Evolutionary conservation across 2,113 vertebrate species (phyloP).

Genomic region (Perca flavescens): DNA sequence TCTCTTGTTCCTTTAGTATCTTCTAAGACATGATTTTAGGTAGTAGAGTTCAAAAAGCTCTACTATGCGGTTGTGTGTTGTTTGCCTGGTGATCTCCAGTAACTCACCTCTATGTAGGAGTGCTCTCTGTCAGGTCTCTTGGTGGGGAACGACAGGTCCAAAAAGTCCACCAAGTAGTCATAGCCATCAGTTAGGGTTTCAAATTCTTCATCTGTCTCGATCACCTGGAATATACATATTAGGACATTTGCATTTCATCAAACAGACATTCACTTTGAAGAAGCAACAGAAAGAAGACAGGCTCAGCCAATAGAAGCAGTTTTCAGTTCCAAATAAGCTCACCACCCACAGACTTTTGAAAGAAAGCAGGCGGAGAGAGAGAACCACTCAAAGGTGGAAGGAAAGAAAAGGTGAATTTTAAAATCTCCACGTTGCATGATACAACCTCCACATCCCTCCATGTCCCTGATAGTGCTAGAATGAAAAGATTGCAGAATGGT

Average conservation of each 20-base stretch:
- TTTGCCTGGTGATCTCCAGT: neutral
- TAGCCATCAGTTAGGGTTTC: slow-evolving; percentile 66
- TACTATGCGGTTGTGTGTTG: neutral
- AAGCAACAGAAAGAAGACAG: neutral
- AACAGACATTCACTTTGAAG: neutral
- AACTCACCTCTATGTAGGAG: slow-evolving; percentile 60
- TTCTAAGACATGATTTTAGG: no score
- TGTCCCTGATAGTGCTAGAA: no score
- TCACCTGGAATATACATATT: slow-evolving; percentile 72
- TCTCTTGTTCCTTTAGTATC: no score
- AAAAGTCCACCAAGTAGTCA: slow-evolving; percentile 86
- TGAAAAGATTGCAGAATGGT: no score
- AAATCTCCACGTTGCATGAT: no score
- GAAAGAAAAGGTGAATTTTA: neutral
- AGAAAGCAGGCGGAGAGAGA: neutral
- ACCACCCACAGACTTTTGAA: no score
- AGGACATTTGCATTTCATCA: neutral
- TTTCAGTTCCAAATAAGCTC: neutral
- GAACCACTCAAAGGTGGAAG: neutral
- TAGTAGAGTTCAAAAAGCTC: no score
- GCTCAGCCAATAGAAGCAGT: neutral
- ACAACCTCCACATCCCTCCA: neutral
- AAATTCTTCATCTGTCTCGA: slow-evolving; percentile 86
- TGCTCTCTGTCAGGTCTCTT: slow-evolving; percentile 81
- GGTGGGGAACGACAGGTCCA: slow-evolving; percentile 83